Evolutionary conservation across 2,797 vertebrate genomes (phyloP).

Genomic region (Trachops cirrhosus): DNA sequence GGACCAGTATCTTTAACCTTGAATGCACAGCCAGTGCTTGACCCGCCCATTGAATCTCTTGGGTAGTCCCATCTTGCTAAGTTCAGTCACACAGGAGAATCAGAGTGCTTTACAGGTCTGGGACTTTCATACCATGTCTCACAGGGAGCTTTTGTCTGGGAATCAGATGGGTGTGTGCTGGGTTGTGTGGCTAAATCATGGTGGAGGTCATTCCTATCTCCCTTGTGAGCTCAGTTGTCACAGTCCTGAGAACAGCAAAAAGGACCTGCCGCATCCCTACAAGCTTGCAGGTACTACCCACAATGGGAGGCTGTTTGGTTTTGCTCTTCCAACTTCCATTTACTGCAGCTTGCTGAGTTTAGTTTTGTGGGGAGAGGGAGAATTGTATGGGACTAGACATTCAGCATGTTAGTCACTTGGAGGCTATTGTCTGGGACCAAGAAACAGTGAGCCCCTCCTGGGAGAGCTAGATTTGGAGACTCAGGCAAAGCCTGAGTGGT

Average conservation of each 20-base stretch:
- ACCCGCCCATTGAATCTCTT: not conserved
- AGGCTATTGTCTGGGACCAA: not conserved
- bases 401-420: not conserved
- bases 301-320: not conserved
- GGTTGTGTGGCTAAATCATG: not conserved
- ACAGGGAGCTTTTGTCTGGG: not conserved
- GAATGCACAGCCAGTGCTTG: not conserved
- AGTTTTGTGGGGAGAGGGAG: not conserved
- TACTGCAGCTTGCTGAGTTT: not conserved
- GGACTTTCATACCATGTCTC: not conserved
- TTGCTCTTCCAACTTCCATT: not conserved
- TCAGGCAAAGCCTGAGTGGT: not conserved
- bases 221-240: not conserved
- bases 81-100: not conserved
- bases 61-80: not conserved
- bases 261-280: not conserved
- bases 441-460: not conserved
- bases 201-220: not conserved
- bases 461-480: not conserved
- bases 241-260: not conserved
- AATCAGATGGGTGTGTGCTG: not conserved
- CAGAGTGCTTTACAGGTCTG: not conserved
- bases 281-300: not conserved
- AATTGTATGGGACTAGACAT: not conserved
- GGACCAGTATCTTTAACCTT: not conserved